Evolutionary conservation across 53 echinoderm and acorn worm species (phyloP), one percentile per base, ranked within the genome.

Genomic region (Hippasteria phrygiana): DNA sequence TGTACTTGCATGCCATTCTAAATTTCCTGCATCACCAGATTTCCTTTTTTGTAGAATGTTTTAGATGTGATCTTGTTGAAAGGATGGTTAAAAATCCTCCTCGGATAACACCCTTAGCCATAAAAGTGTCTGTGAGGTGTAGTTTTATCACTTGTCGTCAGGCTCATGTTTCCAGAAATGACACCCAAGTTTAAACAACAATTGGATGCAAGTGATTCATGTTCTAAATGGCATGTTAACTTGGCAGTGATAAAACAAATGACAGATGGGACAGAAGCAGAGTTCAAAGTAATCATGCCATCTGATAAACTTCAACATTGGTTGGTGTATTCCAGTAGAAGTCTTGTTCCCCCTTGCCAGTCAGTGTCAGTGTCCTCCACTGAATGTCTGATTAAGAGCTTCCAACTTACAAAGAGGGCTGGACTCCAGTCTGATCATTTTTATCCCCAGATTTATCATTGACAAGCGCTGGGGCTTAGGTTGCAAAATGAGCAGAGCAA

Each of bases 401-500:
- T 36, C 34, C 69, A 67, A 16, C 69, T 33, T 20, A 31, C 31
- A 28, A 33, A 26, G 34, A 14, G 36, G 69, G 5, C 27, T 35
- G 13, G 69, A 67, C n/a, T 67, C 35, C 36, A 35, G 62, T 33
- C 50, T 37, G 38, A 62, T 59, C 37, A 40, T 79, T 79, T 79
- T 76, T 59, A 11, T 67, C 3, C 2, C 33, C 16, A 29, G 62
- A 37, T 79, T 40, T 42, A 82, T 82, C 82, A 64, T 66, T 64
- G 82, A 45, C 82, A 82, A 82, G 14, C 18, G 8, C 22, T 8
- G 39, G 55, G 31, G 78, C 56, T 77, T 77, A 42, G 56, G 56
- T 78, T 78, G 78, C 78, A 54, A 78, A 85, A 71, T 71, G 85
- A 85, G 64, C 36, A 28, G 85, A 32, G 82, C 66, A 82, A 82